Conservation (phyloP, 2,888 invertebrate species). For the Furcula furcula region DNA sequence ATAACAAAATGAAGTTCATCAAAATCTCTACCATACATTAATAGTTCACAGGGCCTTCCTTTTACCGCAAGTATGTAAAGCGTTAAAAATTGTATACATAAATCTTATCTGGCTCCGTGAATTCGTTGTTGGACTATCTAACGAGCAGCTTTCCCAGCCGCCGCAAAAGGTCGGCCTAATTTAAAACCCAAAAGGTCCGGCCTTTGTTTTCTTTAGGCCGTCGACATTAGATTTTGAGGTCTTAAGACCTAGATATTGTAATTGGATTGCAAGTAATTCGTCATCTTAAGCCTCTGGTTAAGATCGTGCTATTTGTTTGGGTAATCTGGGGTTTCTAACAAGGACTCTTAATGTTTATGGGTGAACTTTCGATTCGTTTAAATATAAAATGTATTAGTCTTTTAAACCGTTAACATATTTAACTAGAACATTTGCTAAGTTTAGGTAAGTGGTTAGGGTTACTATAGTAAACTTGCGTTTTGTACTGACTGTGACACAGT, state of each 20-base stretch:
- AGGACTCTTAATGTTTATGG: background rate
- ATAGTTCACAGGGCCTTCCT: background rate
- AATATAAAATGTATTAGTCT: too few species aligned
- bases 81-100: background rate
- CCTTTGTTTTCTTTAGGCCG: background rate
- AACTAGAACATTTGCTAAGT: too few species aligned
- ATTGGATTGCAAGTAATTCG: constrained; percentile 1
- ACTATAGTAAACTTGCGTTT: too few species aligned
- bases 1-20: too few species aligned
- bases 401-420: too few species aligned
- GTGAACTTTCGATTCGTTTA: background rate
- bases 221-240: background rate
- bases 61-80: background rate
- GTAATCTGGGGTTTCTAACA: background rate
- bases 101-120: background rate
- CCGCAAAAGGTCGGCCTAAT: constrained; percentile 1
- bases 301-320: constrained; percentile 1
- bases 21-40: too few species aligned
- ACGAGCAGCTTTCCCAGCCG: background rate
- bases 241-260: constrained; percentile 1
- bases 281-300: constrained; percentile 3
- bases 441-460: too few species aligned
- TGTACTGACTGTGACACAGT: too few species aligned
- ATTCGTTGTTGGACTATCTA: background rate
- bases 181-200: background rate